These are phyloP conservation scores for Scopus umbretta DNA, from an alignment of 2,113 vertebrate species.

Conservation along the genomic window DNA sequence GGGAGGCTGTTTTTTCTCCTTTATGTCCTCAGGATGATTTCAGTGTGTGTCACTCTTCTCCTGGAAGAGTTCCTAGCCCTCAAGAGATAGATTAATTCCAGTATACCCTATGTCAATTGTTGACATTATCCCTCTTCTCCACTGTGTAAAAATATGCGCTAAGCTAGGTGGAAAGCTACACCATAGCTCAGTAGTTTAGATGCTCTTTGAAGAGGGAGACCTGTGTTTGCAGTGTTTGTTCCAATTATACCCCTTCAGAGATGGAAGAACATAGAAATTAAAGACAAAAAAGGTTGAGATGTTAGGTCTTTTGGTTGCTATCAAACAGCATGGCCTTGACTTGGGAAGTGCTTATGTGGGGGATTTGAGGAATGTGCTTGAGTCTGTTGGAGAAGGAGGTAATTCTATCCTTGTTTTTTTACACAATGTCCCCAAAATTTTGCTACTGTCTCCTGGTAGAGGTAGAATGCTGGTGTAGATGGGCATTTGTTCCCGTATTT, in stretches of 20 bases:
- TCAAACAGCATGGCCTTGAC: not conserved
- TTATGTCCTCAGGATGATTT: not conserved
- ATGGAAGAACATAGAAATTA: not conserved
- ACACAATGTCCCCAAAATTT: accelerated
- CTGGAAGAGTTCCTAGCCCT: not conserved
- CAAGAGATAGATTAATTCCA: not conserved
- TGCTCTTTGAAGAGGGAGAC: not conserved
- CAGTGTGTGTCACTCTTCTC: not conserved
- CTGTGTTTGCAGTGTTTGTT: not conserved
- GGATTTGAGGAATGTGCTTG: not conserved
- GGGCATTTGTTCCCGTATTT: not conserved
- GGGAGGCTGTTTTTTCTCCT: not conserved
- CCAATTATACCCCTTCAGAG: not conserved
- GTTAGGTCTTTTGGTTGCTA: not conserved
- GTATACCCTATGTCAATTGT: not conserved
- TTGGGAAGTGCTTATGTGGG: not conserved
- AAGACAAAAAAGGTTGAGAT: not conserved
- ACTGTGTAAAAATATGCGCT: not conserved
- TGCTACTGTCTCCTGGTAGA: not conserved
- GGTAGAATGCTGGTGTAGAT: not conserved
- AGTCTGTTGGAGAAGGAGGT: not conserved
- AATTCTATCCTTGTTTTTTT: not conserved
- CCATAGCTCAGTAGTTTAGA: not conserved
- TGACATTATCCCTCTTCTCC: not conserved
- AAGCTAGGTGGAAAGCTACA: not conserved